These are phyloP conservation scores for Girardia tigrina DNA, from an alignment of 2,888 invertebrate species.

Conservation along the genomic window DNA sequence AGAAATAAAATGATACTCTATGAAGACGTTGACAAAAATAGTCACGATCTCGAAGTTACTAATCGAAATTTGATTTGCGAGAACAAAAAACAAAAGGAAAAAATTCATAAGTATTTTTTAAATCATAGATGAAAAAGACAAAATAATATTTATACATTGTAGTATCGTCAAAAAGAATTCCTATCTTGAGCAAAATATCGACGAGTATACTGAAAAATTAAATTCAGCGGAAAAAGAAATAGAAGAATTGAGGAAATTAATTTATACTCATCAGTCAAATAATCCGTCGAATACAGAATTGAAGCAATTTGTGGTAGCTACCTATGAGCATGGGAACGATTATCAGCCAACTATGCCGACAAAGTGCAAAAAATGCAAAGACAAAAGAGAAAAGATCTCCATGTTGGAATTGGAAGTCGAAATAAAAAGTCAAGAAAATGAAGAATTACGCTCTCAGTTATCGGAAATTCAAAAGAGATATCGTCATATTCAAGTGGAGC, in stretches of 20 bases:
- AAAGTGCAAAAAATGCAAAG: not conserved
- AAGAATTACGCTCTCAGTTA: not conserved
- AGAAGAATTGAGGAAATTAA: not conserved
- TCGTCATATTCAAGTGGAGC: not conserved
- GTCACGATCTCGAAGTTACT: conserved; percentile 2
- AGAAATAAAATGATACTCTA: conserved; percentile 26
- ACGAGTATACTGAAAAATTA: not conserved
- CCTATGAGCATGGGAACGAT: not conserved
- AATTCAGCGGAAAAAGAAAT: conserved; percentile 1
- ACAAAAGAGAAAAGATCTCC: not conserved
- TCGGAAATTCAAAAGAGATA: not conserved
- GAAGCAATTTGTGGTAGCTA: not conserved
- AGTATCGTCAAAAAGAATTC: not conserved
- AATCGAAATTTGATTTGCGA: not conserved
- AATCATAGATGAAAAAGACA: no score
- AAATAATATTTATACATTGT: not conserved
- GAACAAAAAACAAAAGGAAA: not conserved
- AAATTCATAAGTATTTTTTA: conserved; percentile 12
- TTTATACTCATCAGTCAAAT: not conserved
- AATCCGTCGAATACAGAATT: not conserved
- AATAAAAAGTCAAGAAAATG: conserved; percentile 1
- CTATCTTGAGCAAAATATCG: conserved; percentile 10
- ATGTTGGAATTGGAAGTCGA: not conserved
- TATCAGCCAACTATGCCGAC: not conserved
- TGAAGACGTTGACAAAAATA: conserved; percentile 26